Evolutionary conservation across 2,888 invertebrate genomes (phyloP).

Genomic region (Physocephala rufipes): DNA sequence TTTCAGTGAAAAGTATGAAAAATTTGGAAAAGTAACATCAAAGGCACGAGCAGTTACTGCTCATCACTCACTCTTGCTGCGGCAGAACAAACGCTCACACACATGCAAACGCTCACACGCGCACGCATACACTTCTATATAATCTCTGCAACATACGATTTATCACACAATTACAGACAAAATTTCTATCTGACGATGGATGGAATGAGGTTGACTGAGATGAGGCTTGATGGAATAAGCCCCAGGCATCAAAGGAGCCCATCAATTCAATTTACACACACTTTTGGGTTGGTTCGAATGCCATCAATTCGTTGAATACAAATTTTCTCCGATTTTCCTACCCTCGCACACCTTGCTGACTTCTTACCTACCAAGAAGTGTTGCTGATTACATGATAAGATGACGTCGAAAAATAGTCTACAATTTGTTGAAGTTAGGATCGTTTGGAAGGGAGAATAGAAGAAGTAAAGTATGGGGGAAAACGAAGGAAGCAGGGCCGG

Average conservation of each 20-base stretch:
- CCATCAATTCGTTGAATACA: conserved; percentile 21
- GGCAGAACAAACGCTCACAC: neutral
- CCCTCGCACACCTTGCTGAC: neutral
- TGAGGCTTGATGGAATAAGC: too few relatives aligned
- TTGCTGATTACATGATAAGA: conserved; percentile 42
- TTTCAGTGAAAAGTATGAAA: conserved; percentile 25
- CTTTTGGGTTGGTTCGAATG: conserved; percentile 10
- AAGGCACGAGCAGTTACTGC: conserved; percentile 26
- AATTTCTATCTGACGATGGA: too few relatives aligned
- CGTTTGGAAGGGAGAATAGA: conserved; percentile 23
- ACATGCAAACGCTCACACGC: neutral
- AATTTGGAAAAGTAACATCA: conserved; percentile 16
- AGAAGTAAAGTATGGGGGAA: neutral
- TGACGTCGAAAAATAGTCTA: conserved; percentile 42
- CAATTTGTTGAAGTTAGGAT: conserved; percentile 39
- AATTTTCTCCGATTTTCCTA: conserved; percentile 13
- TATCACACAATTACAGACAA: too few relatives aligned
- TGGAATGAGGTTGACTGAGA: too few relatives aligned
- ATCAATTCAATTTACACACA: conserved; percentile 16
- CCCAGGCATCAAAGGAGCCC: neutral
- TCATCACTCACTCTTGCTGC: conserved; percentile 15
- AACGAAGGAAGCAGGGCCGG: neutral
- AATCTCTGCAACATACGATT: too few relatives aligned
- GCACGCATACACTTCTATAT: neutral
- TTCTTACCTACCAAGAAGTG: conserved; percentile 4